Base-by-base conservation (phyloP, 1,140 invertebrate genomes). In the Drosophila ficusphila region DNA sequence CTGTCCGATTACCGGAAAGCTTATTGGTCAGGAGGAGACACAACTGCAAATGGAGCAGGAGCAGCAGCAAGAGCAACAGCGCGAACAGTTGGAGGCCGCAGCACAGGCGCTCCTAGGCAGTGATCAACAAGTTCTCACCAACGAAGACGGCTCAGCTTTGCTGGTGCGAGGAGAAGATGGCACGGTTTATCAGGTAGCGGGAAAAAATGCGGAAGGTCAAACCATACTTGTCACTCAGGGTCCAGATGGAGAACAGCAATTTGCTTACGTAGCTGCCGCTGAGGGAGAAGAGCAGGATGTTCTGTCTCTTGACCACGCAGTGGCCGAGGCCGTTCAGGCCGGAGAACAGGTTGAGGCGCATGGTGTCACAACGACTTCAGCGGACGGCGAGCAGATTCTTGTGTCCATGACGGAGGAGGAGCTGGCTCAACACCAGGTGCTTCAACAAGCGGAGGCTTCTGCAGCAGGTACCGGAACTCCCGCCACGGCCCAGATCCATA, bases 191-290 rank as follows among this genome's bases (percentile, higher is more conserved):
- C 77, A 94, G 92, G 95, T 97, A 16, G 94, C 96, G 0, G 95
- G 96, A 5, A 95, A 96, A 76, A 96, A 95, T 64, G 95, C 96
- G 57, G 94, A 94, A 21, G 95, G 95, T 0, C 95, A 96, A 76
- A 96, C 95, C 0, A 90, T 96, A 16, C 78, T 95, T 6, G 94
- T 95, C 2, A 94, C 95, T 21, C 93, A 94, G 42, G 94, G 94
- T 1, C 94, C 94, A 6, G 94, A 95, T 62, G 95, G 95, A 0
- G 93, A 94, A 53, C 95, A 95, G 36, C 94, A 95, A 58, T 96
- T 95, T 51, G 93, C 95, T 8, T 94, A 95, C 53, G 95, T 95
- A 0, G 95, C 95, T 2, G 94, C 94, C 0, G 94, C 94, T 18
- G 92, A 91, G 5, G 93, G 94, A 41, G 93, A 93, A 12, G 95